Conservation (phyloP, 2,888 invertebrate species). For the Acronicta psi region DNA sequence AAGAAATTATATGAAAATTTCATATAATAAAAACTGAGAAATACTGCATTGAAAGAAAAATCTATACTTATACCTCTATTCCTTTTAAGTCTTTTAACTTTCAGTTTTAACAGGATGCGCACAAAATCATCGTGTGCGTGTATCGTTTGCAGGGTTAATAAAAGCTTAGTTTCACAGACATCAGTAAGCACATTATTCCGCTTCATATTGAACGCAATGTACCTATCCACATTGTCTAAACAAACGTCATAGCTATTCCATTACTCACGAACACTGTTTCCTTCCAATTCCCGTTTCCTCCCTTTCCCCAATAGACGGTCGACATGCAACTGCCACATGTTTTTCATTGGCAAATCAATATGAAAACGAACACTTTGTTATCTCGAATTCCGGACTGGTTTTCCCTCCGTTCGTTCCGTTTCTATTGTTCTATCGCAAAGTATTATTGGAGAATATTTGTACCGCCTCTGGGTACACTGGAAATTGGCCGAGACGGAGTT, state of each 20-base stretch:
- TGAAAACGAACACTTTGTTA: conserved; percentile 24
- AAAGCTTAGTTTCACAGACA: no score
- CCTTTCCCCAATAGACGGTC: conserved; percentile 22
- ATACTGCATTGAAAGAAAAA: no score
- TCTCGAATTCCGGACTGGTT: conserved; percentile 21
- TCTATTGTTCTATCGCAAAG: conserved; percentile 2
- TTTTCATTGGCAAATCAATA: conserved; percentile 50
- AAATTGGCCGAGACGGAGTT: background rate
- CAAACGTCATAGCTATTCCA: conserved; percentile 35
- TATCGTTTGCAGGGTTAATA: no score
- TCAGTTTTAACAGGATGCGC: no score
- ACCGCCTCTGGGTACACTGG: rapidly evolving
- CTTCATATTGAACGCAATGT: conserved; percentile 12
- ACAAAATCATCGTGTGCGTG: no score
- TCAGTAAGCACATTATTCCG: conserved; percentile 18
- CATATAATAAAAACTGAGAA: no score
- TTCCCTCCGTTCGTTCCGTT: conserved; percentile 5
- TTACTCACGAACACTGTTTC: conserved; percentile 51
- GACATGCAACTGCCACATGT: conserved; percentile 44
- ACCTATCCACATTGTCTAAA: conserved; percentile 15
- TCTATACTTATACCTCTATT: no score
- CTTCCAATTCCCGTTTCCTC: conserved; percentile 45
- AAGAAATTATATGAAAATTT: no score
- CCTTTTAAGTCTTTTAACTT: no score
- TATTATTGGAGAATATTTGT: conserved; percentile 5